Conservation (phyloP, 2,113 vertebrate species). For the Scophthalmus maximus region DNA sequence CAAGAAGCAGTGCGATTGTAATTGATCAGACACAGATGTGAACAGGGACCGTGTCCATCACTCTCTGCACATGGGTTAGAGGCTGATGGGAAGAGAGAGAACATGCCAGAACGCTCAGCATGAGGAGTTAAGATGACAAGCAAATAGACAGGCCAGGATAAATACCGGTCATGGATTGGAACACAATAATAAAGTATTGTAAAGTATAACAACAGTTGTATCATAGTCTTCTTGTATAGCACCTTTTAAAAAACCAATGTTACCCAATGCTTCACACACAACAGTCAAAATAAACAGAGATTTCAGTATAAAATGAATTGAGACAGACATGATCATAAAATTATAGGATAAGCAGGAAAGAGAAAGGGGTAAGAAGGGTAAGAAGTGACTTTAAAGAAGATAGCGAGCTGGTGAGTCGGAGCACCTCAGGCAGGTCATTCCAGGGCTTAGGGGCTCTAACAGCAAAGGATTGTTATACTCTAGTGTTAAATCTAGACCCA, state of each 20-base stretch:
- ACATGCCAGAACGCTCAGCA: conserved; percentile 3
- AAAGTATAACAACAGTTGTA: no score
- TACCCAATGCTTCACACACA: neutral
- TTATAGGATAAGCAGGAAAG: neutral
- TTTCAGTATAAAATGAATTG: neutral
- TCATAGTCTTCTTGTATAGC: no score
- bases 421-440: neutral
- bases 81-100: conserved; percentile 76
- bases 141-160: neutral
- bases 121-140: neutral
- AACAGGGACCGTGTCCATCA: conserved; percentile 92
- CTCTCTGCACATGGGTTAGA: conserved; percentile 94
- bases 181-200: neutral
- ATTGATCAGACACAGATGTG: conserved; percentile 96
- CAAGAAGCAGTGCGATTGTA: conserved; percentile 93
- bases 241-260: neutral
- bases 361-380: neutral
- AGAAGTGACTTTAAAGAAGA: neutral
- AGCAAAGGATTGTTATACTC: neutral
- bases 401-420: neutral
- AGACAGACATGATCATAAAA: neutral
- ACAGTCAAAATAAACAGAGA: neutral
- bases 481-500: neutral
- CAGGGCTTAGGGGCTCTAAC: neutral
- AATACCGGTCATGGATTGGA: conserved; percentile 4